Percentiles rank a stretch among this genome's conserved stretches.
These are phyloP conservation scores for Oryzias sinensis DNA, from an alignment of 2,797 vertebrate species.

Conservation along the genomic window DNA sequence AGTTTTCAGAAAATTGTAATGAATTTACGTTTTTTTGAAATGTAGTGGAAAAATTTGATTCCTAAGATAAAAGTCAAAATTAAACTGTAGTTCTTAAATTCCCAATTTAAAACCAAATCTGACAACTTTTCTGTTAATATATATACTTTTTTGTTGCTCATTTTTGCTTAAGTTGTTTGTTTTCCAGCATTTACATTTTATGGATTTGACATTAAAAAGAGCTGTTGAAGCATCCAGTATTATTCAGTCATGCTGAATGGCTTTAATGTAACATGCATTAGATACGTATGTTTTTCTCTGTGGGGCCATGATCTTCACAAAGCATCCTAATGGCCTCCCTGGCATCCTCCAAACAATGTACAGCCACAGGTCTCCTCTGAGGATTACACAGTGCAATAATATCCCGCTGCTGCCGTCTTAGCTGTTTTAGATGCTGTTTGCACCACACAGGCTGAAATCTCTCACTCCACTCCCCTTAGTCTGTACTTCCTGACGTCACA, in stretches of 20 bases:
- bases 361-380: constrained; percentile 34
- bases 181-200: neutral
- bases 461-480: constrained; percentile 6
- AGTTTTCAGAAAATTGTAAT: too few species aligned
- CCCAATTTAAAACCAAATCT: too few species aligned
- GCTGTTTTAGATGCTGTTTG: constrained; percentile 12
- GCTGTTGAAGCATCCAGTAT: too few species aligned
- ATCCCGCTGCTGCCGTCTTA: neutral
- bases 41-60: too few species aligned
- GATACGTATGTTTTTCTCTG: neutral
- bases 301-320: neutral
- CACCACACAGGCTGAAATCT: constrained; percentile 5
- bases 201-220: too few species aligned
- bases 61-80: too few species aligned
- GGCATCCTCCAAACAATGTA: constrained; percentile 18
- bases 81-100: too few species aligned
- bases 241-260: too few species aligned
- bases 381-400: constrained; percentile 45
- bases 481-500: constrained; percentile 29
- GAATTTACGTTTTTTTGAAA: too few species aligned
- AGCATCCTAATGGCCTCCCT: neutral
- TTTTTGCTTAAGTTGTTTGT: neutral
- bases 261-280: neutral
- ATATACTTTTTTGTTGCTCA: too few species aligned
- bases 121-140: too few species aligned